Percentiles rank a stretch among this genome's conserved stretches.
Evolutionary conservation across 2,888 invertebrate genomes (phyloP).

Genomic region (Trypoxylon attenuatum): DNA sequence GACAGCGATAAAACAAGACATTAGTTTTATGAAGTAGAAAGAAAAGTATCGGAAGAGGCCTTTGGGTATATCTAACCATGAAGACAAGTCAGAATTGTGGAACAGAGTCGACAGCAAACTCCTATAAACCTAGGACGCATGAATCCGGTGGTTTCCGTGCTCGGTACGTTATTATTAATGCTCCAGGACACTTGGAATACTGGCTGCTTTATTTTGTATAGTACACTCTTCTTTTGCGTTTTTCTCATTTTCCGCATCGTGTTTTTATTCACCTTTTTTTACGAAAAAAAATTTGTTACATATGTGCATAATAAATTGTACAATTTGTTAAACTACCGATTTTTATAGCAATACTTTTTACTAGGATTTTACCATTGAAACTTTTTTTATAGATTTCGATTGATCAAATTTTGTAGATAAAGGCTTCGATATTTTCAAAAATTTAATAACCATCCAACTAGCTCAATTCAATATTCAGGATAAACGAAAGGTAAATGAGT

Average conservation of each 20-base stretch:
- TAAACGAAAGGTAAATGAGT: not conserved
- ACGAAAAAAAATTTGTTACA: too few species aligned
- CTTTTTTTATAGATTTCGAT: too few species aligned
- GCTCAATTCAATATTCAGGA: too few species aligned
- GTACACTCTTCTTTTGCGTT: not conserved
- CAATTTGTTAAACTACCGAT: too few species aligned
- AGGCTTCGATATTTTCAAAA: not conserved
- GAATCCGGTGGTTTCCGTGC: slow-evolving; percentile 20
- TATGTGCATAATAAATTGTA: too few species aligned
- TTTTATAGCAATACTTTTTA: too few species aligned
- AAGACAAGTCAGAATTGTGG: not conserved
- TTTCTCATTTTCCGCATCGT: not conserved
- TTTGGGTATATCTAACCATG: too few species aligned
- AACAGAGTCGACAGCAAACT: slow-evolving; percentile 44
- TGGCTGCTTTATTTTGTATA: slow-evolving; percentile 16
- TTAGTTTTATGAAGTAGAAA: slow-evolving; percentile 56
- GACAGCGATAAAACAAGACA: slow-evolving; percentile 50
- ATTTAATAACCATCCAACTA: too few species aligned
- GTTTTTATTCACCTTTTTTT: not conserved
- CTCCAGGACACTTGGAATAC: slow-evolving; percentile 21
- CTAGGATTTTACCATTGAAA: too few species aligned
- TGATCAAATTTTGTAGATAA: too few species aligned
- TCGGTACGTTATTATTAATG: slow-evolving; percentile 45
- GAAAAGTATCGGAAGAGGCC: slow-evolving; percentile 10
- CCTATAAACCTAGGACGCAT: slow-evolving; percentile 34